Conservation (phyloP, 1,140 invertebrate species). For the Aleiodes sp. region DNA sequence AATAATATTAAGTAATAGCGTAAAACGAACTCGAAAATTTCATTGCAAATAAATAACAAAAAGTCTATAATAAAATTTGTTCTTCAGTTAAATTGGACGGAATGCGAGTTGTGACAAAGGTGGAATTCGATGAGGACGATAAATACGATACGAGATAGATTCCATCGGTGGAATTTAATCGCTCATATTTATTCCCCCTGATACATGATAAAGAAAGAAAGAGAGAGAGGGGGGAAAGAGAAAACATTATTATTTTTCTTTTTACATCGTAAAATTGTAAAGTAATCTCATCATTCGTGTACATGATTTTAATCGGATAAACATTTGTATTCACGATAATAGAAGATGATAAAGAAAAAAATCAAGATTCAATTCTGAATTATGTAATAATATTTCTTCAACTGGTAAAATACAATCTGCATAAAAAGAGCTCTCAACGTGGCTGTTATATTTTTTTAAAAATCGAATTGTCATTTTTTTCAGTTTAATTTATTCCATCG, state of each 20-base stretch:
- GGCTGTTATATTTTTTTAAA: too few relatives aligned
- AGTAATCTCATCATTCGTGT: neutral
- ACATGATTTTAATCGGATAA: neutral
- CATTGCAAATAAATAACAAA: too few relatives aligned
- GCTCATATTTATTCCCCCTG: neutral
- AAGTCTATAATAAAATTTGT: neutral
- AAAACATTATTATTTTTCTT: neutral
- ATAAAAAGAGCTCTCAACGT: too few relatives aligned
- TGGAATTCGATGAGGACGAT: neutral
- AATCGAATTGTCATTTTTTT: constrained; percentile 8
- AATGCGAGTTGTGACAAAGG: neutral
- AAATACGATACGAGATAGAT: neutral
- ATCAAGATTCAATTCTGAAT: too few relatives aligned
- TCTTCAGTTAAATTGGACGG: neutral
- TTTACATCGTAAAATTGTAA: neutral
- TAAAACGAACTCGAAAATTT: too few relatives aligned
- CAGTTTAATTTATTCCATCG: neutral
- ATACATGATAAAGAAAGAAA: neutral
- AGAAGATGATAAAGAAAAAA: too few relatives aligned
- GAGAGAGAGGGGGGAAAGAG: too few relatives aligned
- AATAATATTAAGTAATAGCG: too few relatives aligned
- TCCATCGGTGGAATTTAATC: neutral
- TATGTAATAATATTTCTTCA: too few relatives aligned
- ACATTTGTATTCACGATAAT: too few relatives aligned
- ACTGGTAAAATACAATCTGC: too few relatives aligned